phyloP scores from a whole-genome alignment of 2,888 invertebrate species.

The Hydrotaea diabolus region DNA sequence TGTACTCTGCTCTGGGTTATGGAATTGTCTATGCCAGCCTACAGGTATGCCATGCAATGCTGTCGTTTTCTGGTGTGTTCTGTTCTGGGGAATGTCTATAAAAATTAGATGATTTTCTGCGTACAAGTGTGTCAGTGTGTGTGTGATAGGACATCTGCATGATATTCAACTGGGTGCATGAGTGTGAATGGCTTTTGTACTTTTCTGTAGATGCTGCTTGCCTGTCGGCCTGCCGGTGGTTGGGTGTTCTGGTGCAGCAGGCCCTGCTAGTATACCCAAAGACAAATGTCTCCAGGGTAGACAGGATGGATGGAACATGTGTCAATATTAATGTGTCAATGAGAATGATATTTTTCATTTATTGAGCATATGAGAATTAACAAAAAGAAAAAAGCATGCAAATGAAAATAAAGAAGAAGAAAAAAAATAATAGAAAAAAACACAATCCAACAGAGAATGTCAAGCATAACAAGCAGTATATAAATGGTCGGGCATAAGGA shows the following conservation, averaged over 20 bases:
- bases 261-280: constrained; percentile 33
- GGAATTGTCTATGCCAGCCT: constrained; percentile 44
- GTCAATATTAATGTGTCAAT: constrained; percentile 61
- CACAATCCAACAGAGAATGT: neutral
- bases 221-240: no score
- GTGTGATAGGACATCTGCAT: no score
- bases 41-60: constrained; percentile 44
- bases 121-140: neutral
- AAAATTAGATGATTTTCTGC: constrained; percentile 51
- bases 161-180: neutral
- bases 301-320: constrained; percentile 59
- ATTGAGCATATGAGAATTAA: constrained; percentile 13
- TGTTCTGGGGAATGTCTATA: constrained; percentile 39
- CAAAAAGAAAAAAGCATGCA: neutral
- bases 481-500: no score
- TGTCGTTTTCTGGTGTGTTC: neutral
- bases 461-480: neutral
- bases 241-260: constrained; percentile 35
- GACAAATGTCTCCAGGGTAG: constrained; percentile 54
- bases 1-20: constrained; percentile 8
- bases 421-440: neutral
- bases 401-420: no score
- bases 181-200: constrained; percentile 23
- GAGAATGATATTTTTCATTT: constrained; percentile 47
- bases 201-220: neutral